phyloP scores from a whole-genome alignment of 2,888 invertebrate species.

The Drosophila siamana region DNA sequence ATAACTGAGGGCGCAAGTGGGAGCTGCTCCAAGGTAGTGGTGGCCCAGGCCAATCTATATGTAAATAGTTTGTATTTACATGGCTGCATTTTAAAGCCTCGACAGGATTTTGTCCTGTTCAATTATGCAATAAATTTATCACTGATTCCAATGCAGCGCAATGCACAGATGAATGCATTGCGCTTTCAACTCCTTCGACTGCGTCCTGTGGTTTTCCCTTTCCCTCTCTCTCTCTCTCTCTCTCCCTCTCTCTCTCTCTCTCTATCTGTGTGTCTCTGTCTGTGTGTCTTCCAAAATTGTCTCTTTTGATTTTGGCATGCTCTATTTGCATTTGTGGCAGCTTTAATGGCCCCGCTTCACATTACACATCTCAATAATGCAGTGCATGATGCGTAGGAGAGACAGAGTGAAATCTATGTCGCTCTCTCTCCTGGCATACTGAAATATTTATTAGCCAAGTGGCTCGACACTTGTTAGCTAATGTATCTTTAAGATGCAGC shows the following conservation, averaged over 20 bases:
- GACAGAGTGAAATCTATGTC: not conserved
- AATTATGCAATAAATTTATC: slow-evolving; percentile 82
- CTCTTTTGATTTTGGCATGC: slow-evolving; percentile 59
- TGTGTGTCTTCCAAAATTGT: slow-evolving; percentile 33
- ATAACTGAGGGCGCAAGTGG: slow-evolving; percentile 59
- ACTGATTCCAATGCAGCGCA: slow-evolving; percentile 66
- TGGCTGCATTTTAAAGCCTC: slow-evolving; percentile 71
- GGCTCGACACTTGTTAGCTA: slow-evolving; percentile 51
- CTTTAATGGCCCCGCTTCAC: slow-evolving; percentile 45
- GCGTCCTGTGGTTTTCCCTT: slow-evolving; percentile 29
- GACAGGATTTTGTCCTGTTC: slow-evolving; percentile 71
- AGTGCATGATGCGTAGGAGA: slow-evolving; percentile 18
- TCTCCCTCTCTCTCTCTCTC: not conserved
- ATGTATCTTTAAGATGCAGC: slow-evolving; percentile 52
- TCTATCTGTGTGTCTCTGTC: not conserved
- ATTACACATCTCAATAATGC: slow-evolving; percentile 50
- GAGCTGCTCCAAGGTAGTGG: slow-evolving; percentile 31
- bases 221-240: not conserved
- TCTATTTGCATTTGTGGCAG: slow-evolving; percentile 55
- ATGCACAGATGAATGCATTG: slow-evolving; percentile 59
- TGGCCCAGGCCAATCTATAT: slow-evolving; percentile 57
- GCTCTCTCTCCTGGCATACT: no score
- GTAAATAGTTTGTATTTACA: slow-evolving; percentile 66
- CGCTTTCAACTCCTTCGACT: not conserved
- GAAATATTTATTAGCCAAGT: slow-evolving; percentile 66